Base-by-base conservation (phyloP, 2,797 vertebrate species). In the Enteromius trimaculatus region DNA sequence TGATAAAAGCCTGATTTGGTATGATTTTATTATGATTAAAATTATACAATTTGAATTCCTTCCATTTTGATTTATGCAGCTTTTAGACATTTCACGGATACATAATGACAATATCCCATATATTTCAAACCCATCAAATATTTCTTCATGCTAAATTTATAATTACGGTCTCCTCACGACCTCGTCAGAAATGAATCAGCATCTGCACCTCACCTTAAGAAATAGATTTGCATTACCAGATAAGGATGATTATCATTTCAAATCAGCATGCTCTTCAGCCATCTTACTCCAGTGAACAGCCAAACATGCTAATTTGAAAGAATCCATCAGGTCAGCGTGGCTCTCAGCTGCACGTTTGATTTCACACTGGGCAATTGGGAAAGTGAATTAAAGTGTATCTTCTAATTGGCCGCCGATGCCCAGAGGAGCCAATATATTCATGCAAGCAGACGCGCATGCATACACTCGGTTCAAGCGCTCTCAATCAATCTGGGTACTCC, bases 351-450 rank as follows among this genome's bases (percentile, higher is more conserved):
- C 29, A 7, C 51, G 47, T 78, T 74, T 68, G 80, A 77, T 69
- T 29, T 84, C 81, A 72, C 37, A 60, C 70, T 49, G 81, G 80
- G 31, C 62, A 53, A 81, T 82, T 64, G 58, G 55, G 69, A 69
- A 70, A 82, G 70, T 53, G 44, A 85, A 86, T 82, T 79, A 82
- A 81, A 79, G 64, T 34, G 69, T 16, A 42, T 62, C n/a, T 68
- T 86, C 77, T 79, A 74, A 82, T 85, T 81, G 51, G 60, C 74
- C 31, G 4, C 21, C n/a, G 70, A 58, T 72, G 39, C 79, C 55
- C 85, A 68, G 37, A 83, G 81, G 81, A 83, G 72, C 39, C 74
- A 69, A 83, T 77, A 83, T 83, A 83, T 37, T 69, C 53, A 77
- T 11, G 64, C 37, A 62, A 23, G 9, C 58, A 72, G 49, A 81